Percentiles rank a stretch among this genome's conserved stretches.
Conservation (phyloP, 2,888 invertebrate genomes). For the Acleris literana region DNA sequence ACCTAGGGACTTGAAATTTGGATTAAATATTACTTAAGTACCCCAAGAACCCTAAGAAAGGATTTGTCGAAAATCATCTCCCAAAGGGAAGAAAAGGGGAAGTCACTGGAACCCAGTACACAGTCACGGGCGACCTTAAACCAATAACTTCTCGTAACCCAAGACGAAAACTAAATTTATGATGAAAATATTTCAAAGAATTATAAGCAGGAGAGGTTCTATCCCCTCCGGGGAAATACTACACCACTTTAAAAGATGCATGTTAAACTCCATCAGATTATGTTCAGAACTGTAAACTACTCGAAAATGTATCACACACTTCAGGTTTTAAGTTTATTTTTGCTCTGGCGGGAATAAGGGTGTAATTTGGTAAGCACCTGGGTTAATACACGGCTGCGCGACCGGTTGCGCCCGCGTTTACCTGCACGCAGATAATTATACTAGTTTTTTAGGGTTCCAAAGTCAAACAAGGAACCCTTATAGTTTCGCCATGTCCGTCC, state of each 20-base stretch:
- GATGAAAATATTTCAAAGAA: slow-evolving; percentile 14
- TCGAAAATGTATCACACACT: slow-evolving; percentile 29
- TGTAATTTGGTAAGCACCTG: slow-evolving; percentile 68
- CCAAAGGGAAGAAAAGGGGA: too few relatives aligned
- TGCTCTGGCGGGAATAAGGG: slow-evolving; percentile 40
- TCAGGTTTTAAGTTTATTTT: slow-evolving; percentile 44
- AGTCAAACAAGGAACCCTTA: too few relatives aligned
- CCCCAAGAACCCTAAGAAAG: too few relatives aligned
- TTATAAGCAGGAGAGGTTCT: slow-evolving; percentile 18
- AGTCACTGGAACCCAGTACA: too few relatives aligned
- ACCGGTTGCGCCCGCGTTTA: slow-evolving; percentile 66
- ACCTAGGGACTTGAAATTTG: too few relatives aligned
- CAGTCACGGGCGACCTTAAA: not conserved
- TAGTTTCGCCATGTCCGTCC: too few relatives aligned
- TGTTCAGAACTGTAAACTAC: slow-evolving; percentile 48
- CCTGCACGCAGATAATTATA: slow-evolving; percentile 60
- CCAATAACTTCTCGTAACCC: slow-evolving; percentile 7
- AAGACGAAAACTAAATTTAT: slow-evolving; percentile 25
- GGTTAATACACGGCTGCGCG: slow-evolving; percentile 59
- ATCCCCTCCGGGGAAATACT: slow-evolving; percentile 44
- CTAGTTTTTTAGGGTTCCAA: slow-evolving; percentile 26
- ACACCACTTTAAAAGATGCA: slow-evolving; percentile 52
- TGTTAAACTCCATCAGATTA: slow-evolving; percentile 58
- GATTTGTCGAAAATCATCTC: too few relatives aligned
- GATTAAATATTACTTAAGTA: too few relatives aligned